Conservation (phyloP, 1,140 invertebrate species). For the Maconellicoccus hirsutus region DNA sequence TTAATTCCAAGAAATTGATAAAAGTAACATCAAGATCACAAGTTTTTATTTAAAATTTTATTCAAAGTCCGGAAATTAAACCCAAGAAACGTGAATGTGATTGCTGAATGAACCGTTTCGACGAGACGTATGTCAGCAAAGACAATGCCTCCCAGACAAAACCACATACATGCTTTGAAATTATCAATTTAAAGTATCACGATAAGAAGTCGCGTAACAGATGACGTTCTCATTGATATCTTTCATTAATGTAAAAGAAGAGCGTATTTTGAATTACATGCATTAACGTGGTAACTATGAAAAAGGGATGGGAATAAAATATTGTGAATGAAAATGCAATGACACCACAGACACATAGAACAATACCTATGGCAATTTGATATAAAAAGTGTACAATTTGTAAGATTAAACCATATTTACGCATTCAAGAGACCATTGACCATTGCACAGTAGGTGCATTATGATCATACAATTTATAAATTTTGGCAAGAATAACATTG, state of each 20-base stretch:
- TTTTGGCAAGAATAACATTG: too few relatives aligned
- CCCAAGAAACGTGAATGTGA: not conserved
- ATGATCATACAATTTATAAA: too few relatives aligned
- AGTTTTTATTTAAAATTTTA: not conserved
- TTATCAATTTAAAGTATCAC: not conserved
- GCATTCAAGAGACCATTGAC: too few relatives aligned
- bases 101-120: not conserved
- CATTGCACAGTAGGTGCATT: too few relatives aligned
- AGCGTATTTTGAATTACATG: too few relatives aligned
- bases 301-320: too few relatives aligned
- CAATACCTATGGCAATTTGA: too few relatives aligned
- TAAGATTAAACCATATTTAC: too few relatives aligned
- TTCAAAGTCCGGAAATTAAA: not conserved
- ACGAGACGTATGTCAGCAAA: constrained; percentile 1
- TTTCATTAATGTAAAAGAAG: not conserved
- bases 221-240: constrained; percentile 3
- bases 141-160: not conserved
- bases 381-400: too few relatives aligned
- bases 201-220: not conserved
- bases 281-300: too few relatives aligned
- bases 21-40: not conserved
- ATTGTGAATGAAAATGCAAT: too few relatives aligned
- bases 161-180: not conserved
- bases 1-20: not conserved
- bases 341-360: too few relatives aligned